These are phyloP conservation scores for Pollenia griseotomentosa DNA, from an alignment of 2,888 invertebrate species.

Conservation along the genomic window DNA sequence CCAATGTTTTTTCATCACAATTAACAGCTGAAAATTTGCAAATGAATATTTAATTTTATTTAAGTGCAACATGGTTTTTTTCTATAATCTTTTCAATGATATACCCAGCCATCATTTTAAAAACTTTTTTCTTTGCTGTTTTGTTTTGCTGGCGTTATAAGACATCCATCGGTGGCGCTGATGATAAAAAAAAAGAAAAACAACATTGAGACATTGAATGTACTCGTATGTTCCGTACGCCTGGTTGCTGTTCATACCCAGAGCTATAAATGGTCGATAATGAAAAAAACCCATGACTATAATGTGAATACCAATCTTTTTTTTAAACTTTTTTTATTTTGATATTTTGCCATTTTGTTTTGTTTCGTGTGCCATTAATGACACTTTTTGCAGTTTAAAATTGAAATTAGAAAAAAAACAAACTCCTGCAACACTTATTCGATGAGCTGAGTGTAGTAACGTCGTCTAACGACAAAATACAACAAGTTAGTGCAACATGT, in stretches of 20 bases:
- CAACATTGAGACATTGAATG: constrained; percentile 65
- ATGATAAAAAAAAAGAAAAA: constrained; percentile 48
- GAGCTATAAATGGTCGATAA: constrained; percentile 73
- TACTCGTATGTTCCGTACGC: constrained; percentile 72
- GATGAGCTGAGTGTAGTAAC: constrained; percentile 31
- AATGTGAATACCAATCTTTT: background rate
- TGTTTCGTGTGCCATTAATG: constrained; percentile 77
- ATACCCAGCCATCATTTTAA: constrained; percentile 43
- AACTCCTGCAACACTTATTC: constrained; percentile 65
- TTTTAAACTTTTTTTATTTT: constrained; percentile 33
- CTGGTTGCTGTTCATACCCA: constrained; percentile 75
- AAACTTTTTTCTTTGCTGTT: background rate
- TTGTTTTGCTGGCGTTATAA: constrained; percentile 48
- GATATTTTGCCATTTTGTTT: constrained; percentile 60
- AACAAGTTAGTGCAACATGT: constrained; percentile 74
- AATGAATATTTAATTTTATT: constrained; percentile 50
- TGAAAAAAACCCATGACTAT: constrained; percentile 27
- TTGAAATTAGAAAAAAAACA: constrained; percentile 15
- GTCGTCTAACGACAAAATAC: constrained; percentile 46
- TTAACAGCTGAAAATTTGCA: constrained; percentile 44
- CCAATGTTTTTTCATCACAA: background rate
- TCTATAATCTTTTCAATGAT: constrained; percentile 60
- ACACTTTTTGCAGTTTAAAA: constrained; percentile 71
- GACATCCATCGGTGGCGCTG: constrained; percentile 53
- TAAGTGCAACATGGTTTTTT: constrained; percentile 39